These are phyloP conservation scores for Erebia epiphron DNA, from an alignment of 2,888 invertebrate genomes.

Conservation along the genomic window DNA sequence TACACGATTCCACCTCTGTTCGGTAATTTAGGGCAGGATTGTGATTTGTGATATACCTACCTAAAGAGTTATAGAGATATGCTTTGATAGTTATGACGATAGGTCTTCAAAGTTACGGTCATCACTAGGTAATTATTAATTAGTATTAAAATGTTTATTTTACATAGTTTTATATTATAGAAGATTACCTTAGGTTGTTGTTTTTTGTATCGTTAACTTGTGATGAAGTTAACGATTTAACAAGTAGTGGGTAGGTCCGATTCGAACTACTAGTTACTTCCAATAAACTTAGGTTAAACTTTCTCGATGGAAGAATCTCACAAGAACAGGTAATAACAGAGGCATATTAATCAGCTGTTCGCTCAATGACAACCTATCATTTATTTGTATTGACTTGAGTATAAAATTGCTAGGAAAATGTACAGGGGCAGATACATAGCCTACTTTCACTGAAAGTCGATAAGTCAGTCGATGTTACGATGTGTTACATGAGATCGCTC, in stretches of 20 bases:
- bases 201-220: too few relatives aligned
- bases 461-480: constrained; percentile 36
- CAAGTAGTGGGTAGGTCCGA: too few relatives aligned
- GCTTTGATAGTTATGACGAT: neutral
- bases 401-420: constrained; percentile 41
- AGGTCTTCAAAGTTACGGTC: too few relatives aligned
- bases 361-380: constrained; percentile 37
- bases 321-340: constrained; percentile 33
- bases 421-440: constrained; percentile 38
- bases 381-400: constrained; percentile 39
- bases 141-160: too few relatives aligned
- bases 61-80: neutral
- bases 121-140: too few relatives aligned
- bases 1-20: constrained; percentile 8
- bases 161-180: too few relatives aligned
- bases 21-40: neutral
- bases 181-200: too few relatives aligned
- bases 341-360: constrained; percentile 26
- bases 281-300: constrained; percentile 10
- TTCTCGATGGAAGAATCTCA: constrained; percentile 24
- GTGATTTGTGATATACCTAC: too few relatives aligned
- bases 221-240: too few relatives aligned
- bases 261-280: neutral
- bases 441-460: constrained; percentile 44
- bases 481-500: constrained; percentile 18